These are phyloP conservation scores for Hippocampus comes DNA, from an alignment of 2,113 vertebrate genomes.

Conservation along the genomic window DNA sequence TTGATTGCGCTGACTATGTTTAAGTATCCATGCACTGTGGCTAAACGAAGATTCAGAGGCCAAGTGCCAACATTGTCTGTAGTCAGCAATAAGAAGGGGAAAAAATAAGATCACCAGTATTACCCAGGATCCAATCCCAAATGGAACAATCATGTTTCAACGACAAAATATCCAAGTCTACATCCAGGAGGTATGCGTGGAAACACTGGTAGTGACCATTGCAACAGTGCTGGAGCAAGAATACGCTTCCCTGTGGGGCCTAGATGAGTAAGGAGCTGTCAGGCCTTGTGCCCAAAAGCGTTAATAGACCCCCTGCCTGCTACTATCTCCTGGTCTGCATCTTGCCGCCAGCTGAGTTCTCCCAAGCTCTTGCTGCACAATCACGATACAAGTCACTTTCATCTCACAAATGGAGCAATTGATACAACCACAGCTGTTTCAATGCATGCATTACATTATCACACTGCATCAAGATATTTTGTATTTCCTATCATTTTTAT, in stretches of 20 bases:
- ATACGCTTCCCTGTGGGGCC: slow-evolving; percentile 64
- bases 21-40: slow-evolving; percentile 20
- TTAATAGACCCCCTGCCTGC: slow-evolving; percentile 66
- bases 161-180: slow-evolving; percentile 46
- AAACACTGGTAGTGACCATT: slow-evolving; percentile 62
- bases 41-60: slow-evolving; percentile 41
- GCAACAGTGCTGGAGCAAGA: slow-evolving; percentile 50
- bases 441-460: background rate
- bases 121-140: slow-evolving; percentile 45
- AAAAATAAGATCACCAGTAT: slow-evolving; percentile 5
- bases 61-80: slow-evolving; percentile 28
- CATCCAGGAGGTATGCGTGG: slow-evolving; percentile 57
- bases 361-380: slow-evolving; percentile 30
- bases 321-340: slow-evolving; percentile 52
- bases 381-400: slow-evolving; percentile 29
- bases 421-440: background rate
- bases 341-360: slow-evolving; percentile 57
- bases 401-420: slow-evolving; percentile 8
- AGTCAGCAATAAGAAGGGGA: slow-evolving; percentile 24
- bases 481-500: background rate
- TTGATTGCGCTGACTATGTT: slow-evolving; percentile 15
- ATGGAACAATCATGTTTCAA: slow-evolving; percentile 39
- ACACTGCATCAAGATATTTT: background rate
- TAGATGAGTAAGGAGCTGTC: slow-evolving; percentile 70
- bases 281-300: slow-evolving; percentile 55